Percentiles rank a stretch among this genome's conserved stretches.
phyloP scores from a whole-genome alignment of 2,797 vertebrate genomes.

The Loriculus beryllinus region DNA sequence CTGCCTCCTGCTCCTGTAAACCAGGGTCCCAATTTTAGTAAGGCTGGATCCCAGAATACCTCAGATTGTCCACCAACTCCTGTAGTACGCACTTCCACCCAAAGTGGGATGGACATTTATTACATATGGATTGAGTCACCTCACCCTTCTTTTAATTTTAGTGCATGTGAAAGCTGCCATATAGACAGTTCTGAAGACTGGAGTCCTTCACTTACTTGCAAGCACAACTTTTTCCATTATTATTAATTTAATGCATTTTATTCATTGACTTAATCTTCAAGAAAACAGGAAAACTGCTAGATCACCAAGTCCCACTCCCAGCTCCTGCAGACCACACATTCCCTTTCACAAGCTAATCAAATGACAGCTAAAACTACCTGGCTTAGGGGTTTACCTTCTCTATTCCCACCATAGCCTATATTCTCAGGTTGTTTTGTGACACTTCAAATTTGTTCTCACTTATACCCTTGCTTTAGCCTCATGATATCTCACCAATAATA shows the following conservation, averaged over 20 bases:
- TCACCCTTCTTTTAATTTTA: slow-evolving; percentile 40
- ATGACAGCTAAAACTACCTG: background rate
- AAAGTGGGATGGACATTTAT: background rate
- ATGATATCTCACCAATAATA: background rate
- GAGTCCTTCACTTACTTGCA: background rate
- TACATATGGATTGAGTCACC: background rate
- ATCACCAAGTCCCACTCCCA: background rate
- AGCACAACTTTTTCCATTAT: background rate
- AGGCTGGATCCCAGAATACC: background rate
- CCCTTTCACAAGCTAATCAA: background rate
- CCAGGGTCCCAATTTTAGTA: background rate
- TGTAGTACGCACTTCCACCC: background rate
- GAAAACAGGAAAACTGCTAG: background rate
- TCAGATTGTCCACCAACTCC: background rate
- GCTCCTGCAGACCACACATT: background rate
- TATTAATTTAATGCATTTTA: background rate
- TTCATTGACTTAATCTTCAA: background rate
- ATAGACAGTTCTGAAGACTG: background rate
- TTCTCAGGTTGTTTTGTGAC: background rate
- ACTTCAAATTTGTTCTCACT: background rate
- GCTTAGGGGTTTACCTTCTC: background rate
- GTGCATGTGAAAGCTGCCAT: slow-evolving; percentile 30
- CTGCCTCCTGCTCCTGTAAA: background rate
- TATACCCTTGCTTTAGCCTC: background rate
- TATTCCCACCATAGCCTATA: background rate